phyloP scores from a whole-genome alignment of 1,140 invertebrate species.

The Drosophila carrolli region DNA sequence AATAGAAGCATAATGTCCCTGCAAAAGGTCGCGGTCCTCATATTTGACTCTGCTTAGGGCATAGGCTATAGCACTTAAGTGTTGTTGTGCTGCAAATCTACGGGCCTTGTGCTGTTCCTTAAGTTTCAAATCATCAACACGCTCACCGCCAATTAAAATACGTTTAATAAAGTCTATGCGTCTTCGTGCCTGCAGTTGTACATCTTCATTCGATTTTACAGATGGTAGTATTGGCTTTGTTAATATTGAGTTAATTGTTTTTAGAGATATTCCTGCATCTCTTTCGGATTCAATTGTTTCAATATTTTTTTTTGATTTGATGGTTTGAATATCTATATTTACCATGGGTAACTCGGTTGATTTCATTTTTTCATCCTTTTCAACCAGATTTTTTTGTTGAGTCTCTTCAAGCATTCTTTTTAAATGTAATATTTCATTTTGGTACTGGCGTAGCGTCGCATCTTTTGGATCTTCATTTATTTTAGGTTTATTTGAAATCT shows the following conservation, averaged over 20 bases:
- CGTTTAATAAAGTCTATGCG: slow-evolving; percentile 90
- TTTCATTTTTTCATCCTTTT: background rate
- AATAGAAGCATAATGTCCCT: slow-evolving; percentile 90
- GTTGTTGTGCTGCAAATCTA: slow-evolving; percentile 89
- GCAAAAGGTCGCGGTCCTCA: slow-evolving; percentile 86
- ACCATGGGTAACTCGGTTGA: background rate
- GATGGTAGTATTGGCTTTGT: background rate
- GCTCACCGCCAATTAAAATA: slow-evolving; percentile 92
- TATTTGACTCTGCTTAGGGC: slow-evolving; percentile 89
- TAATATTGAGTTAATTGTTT: slow-evolving; percentile 1
- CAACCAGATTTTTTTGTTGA: slow-evolving; percentile 20
- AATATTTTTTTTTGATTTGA: slow-evolving; percentile 46
- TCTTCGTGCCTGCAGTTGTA: slow-evolving; percentile 84
- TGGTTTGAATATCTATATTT: background rate
- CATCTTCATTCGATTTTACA: slow-evolving; percentile 12
- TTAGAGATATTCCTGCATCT: background rate
- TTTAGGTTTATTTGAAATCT: slow-evolving; percentile 96
- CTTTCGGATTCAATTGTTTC: background rate
- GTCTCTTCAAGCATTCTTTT: slow-evolving; percentile 88
- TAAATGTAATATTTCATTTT: slow-evolving; percentile 93
- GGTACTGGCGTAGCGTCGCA: slow-evolving; percentile 93
- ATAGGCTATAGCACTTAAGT: slow-evolving; percentile 88
- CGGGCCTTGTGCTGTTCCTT: slow-evolving; percentile 89
- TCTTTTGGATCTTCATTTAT: slow-evolving; percentile 98
- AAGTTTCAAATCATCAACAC: slow-evolving; percentile 89